Evolutionary conservation across 2,113 vertebrate species (phyloP).

Genomic region (Tychaedon coryphoeus): DNA sequence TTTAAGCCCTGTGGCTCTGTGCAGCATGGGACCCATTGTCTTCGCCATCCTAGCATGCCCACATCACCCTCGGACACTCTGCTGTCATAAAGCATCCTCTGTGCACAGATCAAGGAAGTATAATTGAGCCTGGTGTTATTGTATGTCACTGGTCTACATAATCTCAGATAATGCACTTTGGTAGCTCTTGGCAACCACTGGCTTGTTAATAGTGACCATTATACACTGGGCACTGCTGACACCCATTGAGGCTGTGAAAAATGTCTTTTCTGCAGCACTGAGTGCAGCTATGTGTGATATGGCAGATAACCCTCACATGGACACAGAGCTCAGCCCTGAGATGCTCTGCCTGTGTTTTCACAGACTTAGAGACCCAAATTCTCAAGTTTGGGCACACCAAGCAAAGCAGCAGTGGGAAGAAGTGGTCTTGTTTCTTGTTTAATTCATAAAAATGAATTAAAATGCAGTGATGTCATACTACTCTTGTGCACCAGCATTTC

Average conservation of each 20-base stretch:
- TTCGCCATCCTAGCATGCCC: neutral
- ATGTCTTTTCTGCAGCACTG: neutral
- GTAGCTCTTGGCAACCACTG: conserved; percentile 52
- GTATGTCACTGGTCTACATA: conserved; percentile 49
- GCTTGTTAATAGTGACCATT: conserved; percentile 52
- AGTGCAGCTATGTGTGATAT: neutral
- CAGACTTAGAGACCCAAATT: neutral
- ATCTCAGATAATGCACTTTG: conserved; percentile 45
- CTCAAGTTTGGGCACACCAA: neutral
- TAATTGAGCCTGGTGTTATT: conserved; percentile 52
- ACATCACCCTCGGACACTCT: conserved; percentile 12
- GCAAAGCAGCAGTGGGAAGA: neutral
- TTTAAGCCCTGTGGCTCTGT: neutral
- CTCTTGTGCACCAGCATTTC: neutral
- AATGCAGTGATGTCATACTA: neutral
- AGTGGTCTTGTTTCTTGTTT: neutral
- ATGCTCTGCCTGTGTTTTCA: neutral
- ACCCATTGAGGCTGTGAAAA: conserved; percentile 1
- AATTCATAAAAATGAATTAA: neutral
- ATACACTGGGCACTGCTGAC: neutral
- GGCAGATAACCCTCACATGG: neutral
- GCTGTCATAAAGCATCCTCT: conserved; percentile 58
- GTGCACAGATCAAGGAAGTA: conserved; percentile 25
- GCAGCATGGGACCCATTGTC: neutral
- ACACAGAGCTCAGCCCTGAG: neutral